Base-by-base conservation (phyloP, 2,113 vertebrate genomes). In the Pterocles orientalis region DNA sequence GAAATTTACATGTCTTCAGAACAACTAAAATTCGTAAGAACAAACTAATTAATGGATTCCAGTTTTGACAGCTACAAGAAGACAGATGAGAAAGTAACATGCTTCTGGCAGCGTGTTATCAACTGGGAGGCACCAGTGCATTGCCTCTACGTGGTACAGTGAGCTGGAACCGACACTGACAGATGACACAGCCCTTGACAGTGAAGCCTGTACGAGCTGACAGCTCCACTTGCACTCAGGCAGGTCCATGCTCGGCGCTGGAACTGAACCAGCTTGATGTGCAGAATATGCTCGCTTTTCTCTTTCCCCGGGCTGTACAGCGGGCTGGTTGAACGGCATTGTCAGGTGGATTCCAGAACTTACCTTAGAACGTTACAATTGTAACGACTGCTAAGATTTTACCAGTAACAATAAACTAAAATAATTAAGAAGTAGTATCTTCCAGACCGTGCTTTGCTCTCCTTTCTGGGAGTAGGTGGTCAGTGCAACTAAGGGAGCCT, bases 121-220 rank as follows among this genome's bases (percentile, higher is more conserved):
- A 98, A 98, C 98, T 98, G 98, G 98, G 97, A 98, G 98, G 98
- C 98, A 98, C 97, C 98, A 98, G 98, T 98, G 98, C 98, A 98
- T 98, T 86, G 96, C 98, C 98, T 98, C 98, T 99, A 97, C 98
- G 98, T 99, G 98, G 98, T 98, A 99, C 99, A 99, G 98, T 98
- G 98, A 99, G 99, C 98, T 99, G 99, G 98, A 99, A 99, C 99
- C 97, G 98, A 98, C 98, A 97, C 98, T 99, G 99, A 99, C 99
- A 99, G 99, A 98, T 98, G 98, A 99, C 98, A 98, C 97, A 97
- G 98, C 98, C 97, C 98, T 98, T 98, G 98, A 99, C 98, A 98
- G 99, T 98, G 98, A 99, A 98, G 99, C 97, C 98, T 98, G 98
- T 98, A 98, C 19, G 90, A 98, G 98, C 98, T 99, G 99, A 99